phyloP scores from a whole-genome alignment of 2,113 vertebrate species.

The Potamarius usumacintae region DNA sequence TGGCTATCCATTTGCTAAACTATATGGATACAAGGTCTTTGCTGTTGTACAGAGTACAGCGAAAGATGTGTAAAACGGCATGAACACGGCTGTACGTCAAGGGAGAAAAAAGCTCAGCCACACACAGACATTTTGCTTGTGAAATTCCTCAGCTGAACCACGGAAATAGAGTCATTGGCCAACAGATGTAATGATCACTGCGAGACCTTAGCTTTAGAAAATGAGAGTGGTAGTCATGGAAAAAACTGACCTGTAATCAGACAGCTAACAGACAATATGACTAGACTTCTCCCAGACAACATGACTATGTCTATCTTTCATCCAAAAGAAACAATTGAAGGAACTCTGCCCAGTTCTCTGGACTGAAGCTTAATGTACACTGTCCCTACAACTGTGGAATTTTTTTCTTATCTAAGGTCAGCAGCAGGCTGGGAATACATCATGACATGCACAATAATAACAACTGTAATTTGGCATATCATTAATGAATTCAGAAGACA shows the following conservation, averaged over 20 bases:
- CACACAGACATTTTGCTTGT: not conserved
- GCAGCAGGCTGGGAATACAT: not conserved
- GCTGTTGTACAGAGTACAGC: not conserved
- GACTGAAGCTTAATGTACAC: not conserved
- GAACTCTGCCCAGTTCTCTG: conserved; percentile 3
- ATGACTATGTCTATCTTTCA: not conserved
- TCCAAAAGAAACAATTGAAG: conserved; percentile 20
- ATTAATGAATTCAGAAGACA: not conserved
- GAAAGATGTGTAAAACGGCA: not conserved
- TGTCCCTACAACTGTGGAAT: not conserved
- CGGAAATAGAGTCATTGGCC: not conserved
- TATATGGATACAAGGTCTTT: too few relatives aligned
- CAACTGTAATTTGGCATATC: not conserved
- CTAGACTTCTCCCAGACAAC: not conserved
- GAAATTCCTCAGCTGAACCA: not conserved
- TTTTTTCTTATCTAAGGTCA: not conserved
- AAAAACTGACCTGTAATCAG: not conserved
- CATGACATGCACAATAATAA: not conserved
- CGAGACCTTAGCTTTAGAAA: not conserved
- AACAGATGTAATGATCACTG: not conserved
- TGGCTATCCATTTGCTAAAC: not conserved
- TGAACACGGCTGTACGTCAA: not conserved
- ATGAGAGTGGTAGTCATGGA: not conserved
- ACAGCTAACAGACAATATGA: not conserved
- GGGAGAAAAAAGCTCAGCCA: not conserved